Evolutionary conservation across 2,113 vertebrate species (phyloP).

Genomic region (Sinocyclocheilus rhinocerous): DNA sequence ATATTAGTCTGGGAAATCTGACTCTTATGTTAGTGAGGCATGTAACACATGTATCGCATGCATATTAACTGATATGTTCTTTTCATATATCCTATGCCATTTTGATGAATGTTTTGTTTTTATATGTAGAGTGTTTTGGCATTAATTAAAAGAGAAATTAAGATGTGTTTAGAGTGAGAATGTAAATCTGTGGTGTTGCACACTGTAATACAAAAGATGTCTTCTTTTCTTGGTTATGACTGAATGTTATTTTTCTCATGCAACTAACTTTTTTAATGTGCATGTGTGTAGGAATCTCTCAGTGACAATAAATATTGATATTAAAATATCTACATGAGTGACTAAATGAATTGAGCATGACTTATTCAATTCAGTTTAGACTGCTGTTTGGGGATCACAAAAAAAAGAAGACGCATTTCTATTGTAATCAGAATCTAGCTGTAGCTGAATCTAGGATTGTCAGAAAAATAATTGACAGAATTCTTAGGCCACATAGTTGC

Average conservation of each 20-base stretch:
- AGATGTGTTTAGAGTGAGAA: neutral
- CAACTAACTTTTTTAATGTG: constrained; percentile 10
- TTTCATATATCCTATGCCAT: neutral
- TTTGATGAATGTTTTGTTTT: neutral
- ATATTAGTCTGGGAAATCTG: neutral
- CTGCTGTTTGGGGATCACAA: no score
- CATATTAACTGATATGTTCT: neutral
- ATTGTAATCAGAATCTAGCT: neutral
- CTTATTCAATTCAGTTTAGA: no score
- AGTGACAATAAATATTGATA: constrained; percentile 12
- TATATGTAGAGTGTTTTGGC: constrained; percentile 6
- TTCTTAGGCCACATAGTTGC: neutral
- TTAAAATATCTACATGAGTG: neutral
- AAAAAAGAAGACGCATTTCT: neutral
- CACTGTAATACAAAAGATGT: neutral
- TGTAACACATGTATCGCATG: neutral
- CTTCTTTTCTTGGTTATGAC: neutral
- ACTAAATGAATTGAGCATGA: neutral
- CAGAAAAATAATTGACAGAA: no score
- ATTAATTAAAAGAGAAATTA: neutral
- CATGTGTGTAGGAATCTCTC: neutral
- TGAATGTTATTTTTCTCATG: constrained; percentile 29
- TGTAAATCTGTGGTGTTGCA: neutral
- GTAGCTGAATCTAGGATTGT: no score
- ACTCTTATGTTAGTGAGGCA: constrained; percentile 3